Base-by-base conservation (phyloP, 2,113 vertebrate species). In the Daubentonia madagascariensis region DNA sequence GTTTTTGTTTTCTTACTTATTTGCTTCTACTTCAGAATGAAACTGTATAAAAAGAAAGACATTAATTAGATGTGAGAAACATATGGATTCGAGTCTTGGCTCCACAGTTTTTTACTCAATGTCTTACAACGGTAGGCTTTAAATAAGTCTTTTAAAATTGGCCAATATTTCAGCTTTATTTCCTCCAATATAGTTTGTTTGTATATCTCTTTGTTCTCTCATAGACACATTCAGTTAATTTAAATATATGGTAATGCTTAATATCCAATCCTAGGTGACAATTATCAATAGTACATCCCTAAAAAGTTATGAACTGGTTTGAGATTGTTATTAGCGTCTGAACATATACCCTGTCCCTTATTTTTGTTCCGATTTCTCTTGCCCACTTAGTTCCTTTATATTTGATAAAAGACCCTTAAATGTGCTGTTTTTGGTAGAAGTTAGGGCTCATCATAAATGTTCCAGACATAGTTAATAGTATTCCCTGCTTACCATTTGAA, bases 61-160 rank as follows among this genome's bases (percentile, higher is more conserved):
- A 87, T 67, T 97, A 84, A 78, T 87, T 79, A 59, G 17, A 67
- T 79, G 40, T 86, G 73, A 85, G 59, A 81, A 92, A 87, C 96
- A 84, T 86, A 80, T 30, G 5, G 28, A 83, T 30, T 81, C 23
- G 23, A 45, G 37, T 78, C 17, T 40, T 78, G 8, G 20, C 32
- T 89, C 45, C 83, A 67, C 0, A 48, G 7, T 70, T 40, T 10
- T 80, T 94, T 83, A 61, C 6, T 90, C 20, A 87, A 4, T 78
- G 45, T 54, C 94, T 94, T 94, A 86, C 0, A 61, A 35, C 83
- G 45, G 0, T 54, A 32, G 89, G 20, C 30, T 76, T 76, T 57
- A 89, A 65, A 50, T 54, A 12, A 72, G 57, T 12, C 14, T 59
- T 87, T 95, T 52, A 23, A 76, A 89, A 73, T 10, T 65, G 28